phyloP scores from a whole-genome alignment of 2,888 invertebrate species.

The Cyrtodaria siliqua region DNA sequence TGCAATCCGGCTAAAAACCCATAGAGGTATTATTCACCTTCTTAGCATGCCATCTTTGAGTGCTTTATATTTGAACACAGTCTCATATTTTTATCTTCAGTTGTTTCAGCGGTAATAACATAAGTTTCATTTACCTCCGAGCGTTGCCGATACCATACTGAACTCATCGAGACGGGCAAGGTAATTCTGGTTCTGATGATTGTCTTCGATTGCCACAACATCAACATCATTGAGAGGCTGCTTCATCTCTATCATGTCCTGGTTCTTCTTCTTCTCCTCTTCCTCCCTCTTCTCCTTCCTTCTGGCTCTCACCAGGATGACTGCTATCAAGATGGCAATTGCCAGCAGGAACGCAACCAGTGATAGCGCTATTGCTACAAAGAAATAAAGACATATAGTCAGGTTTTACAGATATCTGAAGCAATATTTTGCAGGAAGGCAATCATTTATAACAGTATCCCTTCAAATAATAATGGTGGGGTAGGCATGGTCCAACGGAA shows the following conservation, averaged over 20 bases:
- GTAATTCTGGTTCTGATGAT: constrained; percentile 68
- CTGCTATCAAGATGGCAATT: constrained; percentile 72
- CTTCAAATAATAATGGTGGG: too few relatives aligned
- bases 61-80: too few relatives aligned
- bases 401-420: too few relatives aligned
- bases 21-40: too few relatives aligned
- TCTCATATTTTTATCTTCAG: not conserved
- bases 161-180: constrained; percentile 81
- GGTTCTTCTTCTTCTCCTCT: constrained; percentile 66
- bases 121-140: constrained; percentile 65
- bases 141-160: constrained; percentile 78
- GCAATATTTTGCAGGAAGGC: too few relatives aligned
- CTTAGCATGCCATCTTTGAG: too few relatives aligned
- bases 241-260: constrained; percentile 72
- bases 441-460: too few relatives aligned
- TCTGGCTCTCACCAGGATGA: constrained; percentile 70
- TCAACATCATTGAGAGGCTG: constrained; percentile 66
- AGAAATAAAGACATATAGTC: too few relatives aligned
- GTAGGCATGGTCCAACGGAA: too few relatives aligned
- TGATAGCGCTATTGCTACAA: constrained; percentile 54
- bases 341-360: constrained; percentile 72
- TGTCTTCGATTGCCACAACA: constrained; percentile 39
- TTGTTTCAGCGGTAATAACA: not conserved
- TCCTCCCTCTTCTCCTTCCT: constrained; percentile 60
- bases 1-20: too few relatives aligned